Evolutionary conservation across 2,888 invertebrate genomes (phyloP).

Genomic region (Melanotus villosus): DNA sequence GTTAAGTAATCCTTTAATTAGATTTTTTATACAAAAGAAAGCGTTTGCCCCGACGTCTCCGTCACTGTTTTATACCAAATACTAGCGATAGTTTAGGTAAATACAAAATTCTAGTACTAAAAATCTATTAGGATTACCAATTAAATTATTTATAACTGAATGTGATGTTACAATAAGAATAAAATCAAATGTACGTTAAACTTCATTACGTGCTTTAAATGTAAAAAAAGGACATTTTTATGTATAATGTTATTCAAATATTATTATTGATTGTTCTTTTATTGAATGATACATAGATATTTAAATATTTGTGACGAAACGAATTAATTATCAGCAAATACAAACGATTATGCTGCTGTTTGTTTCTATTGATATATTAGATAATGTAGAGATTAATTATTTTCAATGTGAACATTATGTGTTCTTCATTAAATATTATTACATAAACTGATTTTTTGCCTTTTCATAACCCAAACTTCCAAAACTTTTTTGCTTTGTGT

Average conservation of each 20-base stretch:
- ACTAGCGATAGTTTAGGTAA: constrained; percentile 27
- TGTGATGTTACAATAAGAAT: constrained; percentile 54
- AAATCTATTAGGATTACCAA: constrained; percentile 39
- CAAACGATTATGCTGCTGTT: constrained; percentile 17
- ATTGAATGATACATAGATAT: constrained; percentile 15
- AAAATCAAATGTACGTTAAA: constrained; percentile 48
- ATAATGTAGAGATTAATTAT: constrained; percentile 30
- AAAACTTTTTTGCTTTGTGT: no score
- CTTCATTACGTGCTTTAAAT: constrained; percentile 46
- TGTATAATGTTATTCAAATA: constrained; percentile 43
- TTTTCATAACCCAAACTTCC: not conserved
- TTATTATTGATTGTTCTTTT: constrained; percentile 30
- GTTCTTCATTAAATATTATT: constrained; percentile 41
- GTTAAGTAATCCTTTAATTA: not conserved
- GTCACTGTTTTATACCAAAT: constrained; percentile 37
- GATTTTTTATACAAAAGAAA: constrained; percentile 15
- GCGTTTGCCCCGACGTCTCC: not conserved
- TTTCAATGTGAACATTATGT: constrained; percentile 44
- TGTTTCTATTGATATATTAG: constrained; percentile 32
- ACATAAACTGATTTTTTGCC: not conserved
- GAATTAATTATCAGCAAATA: constrained; percentile 3
- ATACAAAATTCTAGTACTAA: constrained; percentile 17
- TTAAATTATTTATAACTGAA: constrained; percentile 49
- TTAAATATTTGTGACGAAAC: constrained; percentile 14
- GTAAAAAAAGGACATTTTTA: constrained; percentile 43